These are phyloP conservation scores for Tortrix viridana DNA, from an alignment of 2,888 invertebrate species.

Conservation along the genomic window DNA sequence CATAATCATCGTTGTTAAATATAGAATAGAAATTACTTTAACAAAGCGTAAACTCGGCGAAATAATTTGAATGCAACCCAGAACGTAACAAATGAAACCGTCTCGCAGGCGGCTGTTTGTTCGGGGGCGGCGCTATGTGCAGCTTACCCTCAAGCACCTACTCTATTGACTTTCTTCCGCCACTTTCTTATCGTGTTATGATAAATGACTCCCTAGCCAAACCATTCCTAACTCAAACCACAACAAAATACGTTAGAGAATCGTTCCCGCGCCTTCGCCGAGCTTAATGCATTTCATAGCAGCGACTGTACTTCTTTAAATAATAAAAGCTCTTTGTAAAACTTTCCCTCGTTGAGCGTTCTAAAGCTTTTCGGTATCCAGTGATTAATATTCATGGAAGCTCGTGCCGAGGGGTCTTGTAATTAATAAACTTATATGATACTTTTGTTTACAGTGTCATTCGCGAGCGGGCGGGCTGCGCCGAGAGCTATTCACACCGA, in stretches of 20 bases:
- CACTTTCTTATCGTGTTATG: constrained; percentile 82
- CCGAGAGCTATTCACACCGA: neutral
- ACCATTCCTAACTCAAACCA: constrained; percentile 52
- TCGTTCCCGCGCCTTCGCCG: constrained; percentile 47
- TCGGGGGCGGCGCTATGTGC: constrained; percentile 58
- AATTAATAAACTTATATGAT: constrained; percentile 85
- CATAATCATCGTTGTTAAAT: no score
- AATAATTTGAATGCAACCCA: constrained; percentile 34
- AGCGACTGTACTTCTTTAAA: constrained; percentile 80
- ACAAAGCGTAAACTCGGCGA: constrained; percentile 21
- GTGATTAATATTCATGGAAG: constrained; percentile 84
- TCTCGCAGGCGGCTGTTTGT: constrained; percentile 57
- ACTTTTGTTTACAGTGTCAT: constrained; percentile 84
- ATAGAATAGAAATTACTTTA: constrained; percentile 1
- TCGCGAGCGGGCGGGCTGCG: constrained; percentile 57
- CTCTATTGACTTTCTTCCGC: constrained; percentile 83
- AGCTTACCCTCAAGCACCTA: constrained; percentile 79
- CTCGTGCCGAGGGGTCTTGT: constrained; percentile 80
- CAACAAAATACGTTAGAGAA: constrained; percentile 43
- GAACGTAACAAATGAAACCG: constrained; percentile 37
- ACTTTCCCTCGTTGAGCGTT: constrained; percentile 84
- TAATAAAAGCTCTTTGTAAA: constrained; percentile 84
- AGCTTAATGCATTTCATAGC: constrained; percentile 78
- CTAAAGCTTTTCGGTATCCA: constrained; percentile 83
- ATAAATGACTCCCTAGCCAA: constrained; percentile 61